These are phyloP conservation scores for Saxicola maurus DNA, from an alignment of 2,797 vertebrate species.

Conservation along the genomic window DNA sequence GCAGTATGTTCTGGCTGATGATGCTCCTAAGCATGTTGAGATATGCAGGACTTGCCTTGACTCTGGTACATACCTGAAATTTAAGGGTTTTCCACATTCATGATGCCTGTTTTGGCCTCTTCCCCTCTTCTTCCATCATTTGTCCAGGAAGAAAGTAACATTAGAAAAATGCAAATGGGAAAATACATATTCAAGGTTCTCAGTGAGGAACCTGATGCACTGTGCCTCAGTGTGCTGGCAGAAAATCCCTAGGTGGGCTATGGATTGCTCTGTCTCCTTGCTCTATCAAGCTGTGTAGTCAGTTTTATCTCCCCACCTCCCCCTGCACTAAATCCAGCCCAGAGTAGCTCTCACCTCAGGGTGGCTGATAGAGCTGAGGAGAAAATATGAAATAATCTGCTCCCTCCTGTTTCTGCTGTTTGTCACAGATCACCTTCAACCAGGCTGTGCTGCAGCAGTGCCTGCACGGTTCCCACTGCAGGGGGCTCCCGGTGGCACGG, in stretches of 20 bases:
- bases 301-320: background rate
- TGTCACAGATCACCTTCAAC: background rate
- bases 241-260: background rate
- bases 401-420: background rate
- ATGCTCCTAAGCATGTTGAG: background rate
- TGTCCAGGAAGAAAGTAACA: background rate
- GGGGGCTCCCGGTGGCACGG: rapidly evolving
- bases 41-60: background rate
- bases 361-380: background rate
- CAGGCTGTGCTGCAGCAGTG: background rate
- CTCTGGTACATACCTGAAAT: background rate
- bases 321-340: background rate
- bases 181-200: background rate
- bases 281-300: background rate
- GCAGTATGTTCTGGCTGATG: background rate
- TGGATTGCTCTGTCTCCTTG: background rate
- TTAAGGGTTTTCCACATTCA: background rate
- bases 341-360: background rate
- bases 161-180: background rate
- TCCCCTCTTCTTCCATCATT: background rate
- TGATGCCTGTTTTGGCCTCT: background rate
- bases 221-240: background rate
- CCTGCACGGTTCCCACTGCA: rapidly evolving
- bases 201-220: background rate
- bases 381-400: background rate